Conservation (phyloP, 2,797 vertebrate species). For the Sebastes steindachneri region DNA sequence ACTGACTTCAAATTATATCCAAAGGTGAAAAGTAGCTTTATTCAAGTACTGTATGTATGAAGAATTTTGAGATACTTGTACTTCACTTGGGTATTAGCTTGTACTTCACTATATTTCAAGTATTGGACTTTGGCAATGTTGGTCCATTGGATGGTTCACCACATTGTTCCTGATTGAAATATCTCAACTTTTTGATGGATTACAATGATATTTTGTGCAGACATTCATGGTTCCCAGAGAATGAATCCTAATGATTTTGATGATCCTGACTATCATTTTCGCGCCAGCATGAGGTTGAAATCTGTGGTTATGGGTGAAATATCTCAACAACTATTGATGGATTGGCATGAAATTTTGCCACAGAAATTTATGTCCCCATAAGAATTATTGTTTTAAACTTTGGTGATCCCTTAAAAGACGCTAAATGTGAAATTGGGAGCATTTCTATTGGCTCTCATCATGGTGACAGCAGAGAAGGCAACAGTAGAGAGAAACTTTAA, state of each 20-base stretch:
- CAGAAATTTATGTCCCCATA: background rate
- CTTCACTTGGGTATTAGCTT: background rate
- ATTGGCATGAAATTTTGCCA: background rate
- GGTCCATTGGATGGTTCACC: no score
- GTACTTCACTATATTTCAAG: background rate
- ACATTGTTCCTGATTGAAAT: background rate
- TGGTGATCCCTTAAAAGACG: background rate
- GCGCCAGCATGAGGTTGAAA: background rate
- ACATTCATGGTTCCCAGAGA: background rate
- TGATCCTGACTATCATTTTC: background rate
- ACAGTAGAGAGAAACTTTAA: background rate
- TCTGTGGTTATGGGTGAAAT: background rate
- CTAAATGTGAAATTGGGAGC: no score
- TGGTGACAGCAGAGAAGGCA: no score
- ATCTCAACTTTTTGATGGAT: background rate
- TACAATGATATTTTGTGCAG: background rate
- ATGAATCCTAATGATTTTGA: background rate
- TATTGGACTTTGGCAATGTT: background rate
- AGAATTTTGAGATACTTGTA: background rate
- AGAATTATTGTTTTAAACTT: no score
- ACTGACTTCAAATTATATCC: background rate
- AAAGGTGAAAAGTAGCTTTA: background rate
- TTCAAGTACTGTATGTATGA: no score
- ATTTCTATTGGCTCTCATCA: no score
- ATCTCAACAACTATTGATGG: background rate